Evolutionary conservation across 2,797 vertebrate species (phyloP).

Genomic region (Anabas testudineus): DNA sequence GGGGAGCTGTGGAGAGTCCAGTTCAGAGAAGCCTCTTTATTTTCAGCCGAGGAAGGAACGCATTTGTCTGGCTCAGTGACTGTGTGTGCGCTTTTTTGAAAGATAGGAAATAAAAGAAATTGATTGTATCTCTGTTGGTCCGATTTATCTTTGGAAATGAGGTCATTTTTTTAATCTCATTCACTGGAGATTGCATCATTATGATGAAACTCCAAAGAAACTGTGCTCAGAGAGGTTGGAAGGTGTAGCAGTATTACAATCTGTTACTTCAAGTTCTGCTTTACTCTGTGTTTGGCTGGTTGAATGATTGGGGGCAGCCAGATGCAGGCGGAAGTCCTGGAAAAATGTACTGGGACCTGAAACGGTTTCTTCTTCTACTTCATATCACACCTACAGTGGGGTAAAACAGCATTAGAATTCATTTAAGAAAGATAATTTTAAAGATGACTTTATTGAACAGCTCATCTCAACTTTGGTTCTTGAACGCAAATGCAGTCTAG

Average conservation of each 20-base stretch:
- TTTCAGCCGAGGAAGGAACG: conserved; percentile 40
- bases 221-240: conserved; percentile 45
- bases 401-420: not conserved
- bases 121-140: conserved; percentile 65
- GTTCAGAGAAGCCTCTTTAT: conserved; percentile 53
- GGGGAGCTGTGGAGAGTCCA: conserved; percentile 30
- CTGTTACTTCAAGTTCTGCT: conserved; percentile 45
- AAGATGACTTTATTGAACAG: conserved; percentile 1
- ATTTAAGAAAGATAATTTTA: not conserved
- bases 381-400: not conserved
- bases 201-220: conserved; percentile 66
- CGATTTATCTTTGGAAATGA: conserved; percentile 68
- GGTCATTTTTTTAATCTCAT: conserved; percentile 71
- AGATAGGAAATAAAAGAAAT: conserved; percentile 72
- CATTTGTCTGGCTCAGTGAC: conserved; percentile 50
- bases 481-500: not conserved
- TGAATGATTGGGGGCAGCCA: conserved; percentile 54
- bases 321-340: conserved; percentile 32
- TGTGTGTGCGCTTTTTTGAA: conserved; percentile 53
- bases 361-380: conserved; percentile 24
- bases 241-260: conserved; percentile 51
- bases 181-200: conserved; percentile 66
- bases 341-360: conserved; percentile 18
- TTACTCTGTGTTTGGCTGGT: conserved; percentile 40
- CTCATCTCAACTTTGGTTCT: conserved; percentile 2